These are phyloP conservation scores for Limnodromus scolopaceus DNA, from an alignment of 2,797 vertebrate genomes.

Conservation along the genomic window DNA sequence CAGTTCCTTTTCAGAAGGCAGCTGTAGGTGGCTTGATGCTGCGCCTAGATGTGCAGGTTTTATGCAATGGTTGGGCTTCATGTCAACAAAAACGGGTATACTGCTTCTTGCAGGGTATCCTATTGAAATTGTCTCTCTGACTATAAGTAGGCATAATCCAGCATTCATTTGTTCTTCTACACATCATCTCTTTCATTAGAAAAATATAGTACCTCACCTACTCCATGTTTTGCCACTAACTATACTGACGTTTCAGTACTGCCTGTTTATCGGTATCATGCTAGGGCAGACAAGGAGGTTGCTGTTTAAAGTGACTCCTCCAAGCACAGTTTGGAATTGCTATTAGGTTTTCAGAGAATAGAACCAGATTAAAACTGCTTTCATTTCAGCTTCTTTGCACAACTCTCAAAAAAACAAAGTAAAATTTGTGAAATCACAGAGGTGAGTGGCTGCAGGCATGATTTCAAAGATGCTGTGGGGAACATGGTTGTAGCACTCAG, in stretches of 20 bases:
- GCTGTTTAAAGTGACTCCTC: not conserved
- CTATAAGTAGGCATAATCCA: not conserved
- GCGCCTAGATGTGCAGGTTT: accelerated
- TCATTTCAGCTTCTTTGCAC: not conserved
- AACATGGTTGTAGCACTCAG: not conserved
- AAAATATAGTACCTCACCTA: not conserved
- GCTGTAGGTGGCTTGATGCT: not conserved
- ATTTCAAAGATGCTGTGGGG: not conserved
- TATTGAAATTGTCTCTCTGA: not conserved
- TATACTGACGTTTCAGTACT: not conserved
- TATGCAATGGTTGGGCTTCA: not conserved
- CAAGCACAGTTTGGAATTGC: not conserved
- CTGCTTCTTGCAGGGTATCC: not conserved
- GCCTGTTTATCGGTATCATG: not conserved
- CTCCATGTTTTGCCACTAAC: accelerated
- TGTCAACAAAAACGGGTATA: not conserved
- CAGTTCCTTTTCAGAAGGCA: not conserved
- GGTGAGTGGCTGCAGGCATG: not conserved
- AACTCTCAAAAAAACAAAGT: not conserved
- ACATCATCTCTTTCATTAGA: not conserved
- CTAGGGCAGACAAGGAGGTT: not conserved
- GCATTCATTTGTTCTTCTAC: not conserved
- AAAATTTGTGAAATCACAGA: not conserved
- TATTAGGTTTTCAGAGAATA: not conserved
- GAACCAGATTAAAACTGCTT: not conserved